Evolutionary conservation across 2,113 vertebrate species (phyloP).

Genomic region (Synodontis membranacea): DNA sequence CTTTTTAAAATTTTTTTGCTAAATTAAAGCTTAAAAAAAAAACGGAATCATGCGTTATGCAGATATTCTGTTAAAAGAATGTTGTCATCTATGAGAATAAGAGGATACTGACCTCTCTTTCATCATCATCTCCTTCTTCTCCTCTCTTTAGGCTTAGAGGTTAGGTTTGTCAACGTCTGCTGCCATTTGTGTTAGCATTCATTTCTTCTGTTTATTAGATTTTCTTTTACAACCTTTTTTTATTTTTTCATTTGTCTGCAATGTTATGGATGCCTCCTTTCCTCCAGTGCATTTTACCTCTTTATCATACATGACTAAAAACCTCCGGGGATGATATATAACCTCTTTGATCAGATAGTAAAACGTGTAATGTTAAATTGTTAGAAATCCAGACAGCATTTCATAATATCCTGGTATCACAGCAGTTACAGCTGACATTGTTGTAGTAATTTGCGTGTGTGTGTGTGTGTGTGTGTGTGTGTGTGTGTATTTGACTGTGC

Average conservation of each 20-base stretch:
- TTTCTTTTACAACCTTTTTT: not conserved
- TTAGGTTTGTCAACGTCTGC: not conserved
- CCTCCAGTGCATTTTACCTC: constrained; percentile 11
- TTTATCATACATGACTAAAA: constrained; percentile 26
- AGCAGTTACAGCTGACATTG: not conserved
- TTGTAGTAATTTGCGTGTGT: constrained; percentile 22
- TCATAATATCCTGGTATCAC: not conserved
- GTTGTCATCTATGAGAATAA: not conserved
- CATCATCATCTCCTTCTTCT: not conserved
- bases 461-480: constrained; percentile 32
- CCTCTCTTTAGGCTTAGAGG: not conserved
- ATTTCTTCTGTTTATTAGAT: not conserved
- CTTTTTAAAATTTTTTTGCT: not conserved
- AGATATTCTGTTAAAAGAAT: not conserved
- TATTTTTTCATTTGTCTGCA: not conserved
- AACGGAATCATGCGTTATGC: not conserved
- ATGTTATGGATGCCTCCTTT: constrained; percentile 3
- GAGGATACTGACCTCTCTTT: not conserved
- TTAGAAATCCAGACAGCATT: not conserved
- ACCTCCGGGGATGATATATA: not conserved
- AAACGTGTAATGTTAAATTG: constrained; percentile 5
- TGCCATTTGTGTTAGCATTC: not conserved
- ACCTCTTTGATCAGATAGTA: constrained; percentile 11
- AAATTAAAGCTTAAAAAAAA: not conserved
- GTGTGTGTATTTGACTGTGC: constrained; percentile 41